These are phyloP conservation scores for Lipophrys pholis DNA, from an alignment of 2,113 vertebrate species.

Conservation along the genomic window DNA sequence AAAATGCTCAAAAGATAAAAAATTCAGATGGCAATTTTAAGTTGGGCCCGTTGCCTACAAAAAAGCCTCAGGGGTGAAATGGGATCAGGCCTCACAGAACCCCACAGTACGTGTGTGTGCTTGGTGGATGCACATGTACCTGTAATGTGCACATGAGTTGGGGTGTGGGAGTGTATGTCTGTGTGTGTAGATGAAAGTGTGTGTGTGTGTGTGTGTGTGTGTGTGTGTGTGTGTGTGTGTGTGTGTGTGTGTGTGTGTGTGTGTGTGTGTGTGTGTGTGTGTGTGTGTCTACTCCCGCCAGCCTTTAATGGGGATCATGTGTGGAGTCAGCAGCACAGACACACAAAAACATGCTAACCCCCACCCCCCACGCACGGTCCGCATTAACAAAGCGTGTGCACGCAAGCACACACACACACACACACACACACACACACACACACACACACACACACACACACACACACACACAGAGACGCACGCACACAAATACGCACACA, in stretches of 20 bases:
- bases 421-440: constrained; percentile 32
- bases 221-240: constrained; percentile 45
- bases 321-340: constrained; percentile 83
- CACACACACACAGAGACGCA: neutral
- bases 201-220: constrained; percentile 24
- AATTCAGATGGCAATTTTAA: constrained; percentile 33
- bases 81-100: constrained; percentile 65
- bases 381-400: constrained; percentile 56
- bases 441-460: constrained; percentile 24
- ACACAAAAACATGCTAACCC: constrained; percentile 80
- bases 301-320: constrained; percentile 85
- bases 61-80: constrained; percentile 60
- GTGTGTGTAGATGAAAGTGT: constrained; percentile 42
- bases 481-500: constrained; percentile 38
- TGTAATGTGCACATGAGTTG: constrained; percentile 7
- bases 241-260: constrained; percentile 11
- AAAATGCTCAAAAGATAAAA: constrained; percentile 33
- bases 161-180: constrained; percentile 6
- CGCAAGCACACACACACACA: constrained; percentile 16
- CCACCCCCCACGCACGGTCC: constrained; percentile 62
- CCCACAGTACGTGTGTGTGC: constrained; percentile 42
- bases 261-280: constrained; percentile 20
- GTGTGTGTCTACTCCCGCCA: constrained; percentile 72
- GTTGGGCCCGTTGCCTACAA: constrained; percentile 24
- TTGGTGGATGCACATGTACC: constrained; percentile 27